phyloP scores from a whole-genome alignment of 2,113 vertebrate species.

The Pterocles burchelli region DNA sequence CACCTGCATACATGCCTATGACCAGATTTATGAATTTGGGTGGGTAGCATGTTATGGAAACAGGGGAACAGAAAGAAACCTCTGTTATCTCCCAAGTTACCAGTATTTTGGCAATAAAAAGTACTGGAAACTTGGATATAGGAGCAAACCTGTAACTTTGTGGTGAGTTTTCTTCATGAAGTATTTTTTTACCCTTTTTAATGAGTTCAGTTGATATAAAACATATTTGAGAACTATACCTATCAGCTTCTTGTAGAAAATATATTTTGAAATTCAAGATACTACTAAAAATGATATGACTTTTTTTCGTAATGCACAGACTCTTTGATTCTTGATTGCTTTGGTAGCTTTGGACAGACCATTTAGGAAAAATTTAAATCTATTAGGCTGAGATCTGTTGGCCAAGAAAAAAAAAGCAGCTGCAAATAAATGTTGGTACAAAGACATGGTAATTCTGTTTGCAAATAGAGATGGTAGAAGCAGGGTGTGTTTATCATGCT shows the following conservation, averaged over 20 bases:
- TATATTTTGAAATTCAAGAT: not conserved
- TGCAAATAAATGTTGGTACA: not conserved
- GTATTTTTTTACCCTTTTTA: not conserved
- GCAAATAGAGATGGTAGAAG: not conserved
- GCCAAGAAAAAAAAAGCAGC: not conserved
- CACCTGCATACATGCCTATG: rapidly evolving
- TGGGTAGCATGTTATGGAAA: not conserved
- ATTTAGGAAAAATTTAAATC: not conserved
- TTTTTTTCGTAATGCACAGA: not conserved
- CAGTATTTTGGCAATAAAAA: not conserved
- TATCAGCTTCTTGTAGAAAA: not conserved
- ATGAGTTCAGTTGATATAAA: not conserved
- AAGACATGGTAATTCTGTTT: not conserved
- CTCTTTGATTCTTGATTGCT: not conserved
- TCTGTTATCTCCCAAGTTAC: rapidly evolving
- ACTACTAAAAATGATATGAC: not conserved
- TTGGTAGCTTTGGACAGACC: not conserved
- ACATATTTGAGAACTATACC: not conserved
- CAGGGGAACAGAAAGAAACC: not conserved
- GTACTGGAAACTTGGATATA: not conserved
- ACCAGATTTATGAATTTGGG: not conserved
- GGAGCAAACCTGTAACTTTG: not conserved
- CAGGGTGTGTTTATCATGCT: not conserved
- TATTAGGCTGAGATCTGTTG: not conserved
- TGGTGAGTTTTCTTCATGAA: not conserved